These are phyloP conservation scores for Allolobophora icterica DNA, from an alignment of 2,888 invertebrate species.

Conservation along the genomic window DNA sequence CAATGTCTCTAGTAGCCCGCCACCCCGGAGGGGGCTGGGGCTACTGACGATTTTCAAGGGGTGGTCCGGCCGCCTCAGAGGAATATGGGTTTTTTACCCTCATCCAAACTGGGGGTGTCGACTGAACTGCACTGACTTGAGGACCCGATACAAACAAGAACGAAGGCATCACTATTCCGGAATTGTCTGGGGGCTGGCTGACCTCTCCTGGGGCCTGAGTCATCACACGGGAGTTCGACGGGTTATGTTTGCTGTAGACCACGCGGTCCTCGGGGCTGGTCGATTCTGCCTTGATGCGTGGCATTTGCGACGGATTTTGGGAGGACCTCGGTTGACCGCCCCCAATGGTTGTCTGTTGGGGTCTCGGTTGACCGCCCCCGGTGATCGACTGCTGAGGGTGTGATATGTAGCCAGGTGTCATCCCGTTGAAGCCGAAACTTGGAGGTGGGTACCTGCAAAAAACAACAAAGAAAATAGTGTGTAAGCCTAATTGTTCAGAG, in stretches of 20 bases:
- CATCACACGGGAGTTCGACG: neutral
- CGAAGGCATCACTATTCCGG: neutral
- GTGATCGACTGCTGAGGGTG: neutral
- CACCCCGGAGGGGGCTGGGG: neutral
- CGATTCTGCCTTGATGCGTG: neutral
- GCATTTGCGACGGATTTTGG: neutral
- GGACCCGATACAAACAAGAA: neutral
- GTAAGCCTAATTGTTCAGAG: too few relatives aligned
- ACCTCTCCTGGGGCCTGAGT: neutral
- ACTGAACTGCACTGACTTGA: neutral
- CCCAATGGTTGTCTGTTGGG: neutral
- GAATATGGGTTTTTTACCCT: neutral
- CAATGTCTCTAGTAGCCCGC: neutral
- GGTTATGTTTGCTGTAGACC: neutral
- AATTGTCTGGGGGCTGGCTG: neutral
- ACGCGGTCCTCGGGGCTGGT: neutral
- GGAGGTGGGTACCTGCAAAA: neutral
- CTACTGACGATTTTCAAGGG: neutral
- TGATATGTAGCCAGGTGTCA: neutral
- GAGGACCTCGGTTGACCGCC: conserved; percentile 17
- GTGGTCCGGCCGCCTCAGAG: neutral
- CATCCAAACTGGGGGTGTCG: neutral
- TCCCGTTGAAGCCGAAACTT: neutral
- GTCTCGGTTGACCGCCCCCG: neutral
- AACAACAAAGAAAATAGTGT: neutral